Evolutionary conservation across 2,888 invertebrate species (phyloP).

Genomic region (Monopis laevigella): DNA sequence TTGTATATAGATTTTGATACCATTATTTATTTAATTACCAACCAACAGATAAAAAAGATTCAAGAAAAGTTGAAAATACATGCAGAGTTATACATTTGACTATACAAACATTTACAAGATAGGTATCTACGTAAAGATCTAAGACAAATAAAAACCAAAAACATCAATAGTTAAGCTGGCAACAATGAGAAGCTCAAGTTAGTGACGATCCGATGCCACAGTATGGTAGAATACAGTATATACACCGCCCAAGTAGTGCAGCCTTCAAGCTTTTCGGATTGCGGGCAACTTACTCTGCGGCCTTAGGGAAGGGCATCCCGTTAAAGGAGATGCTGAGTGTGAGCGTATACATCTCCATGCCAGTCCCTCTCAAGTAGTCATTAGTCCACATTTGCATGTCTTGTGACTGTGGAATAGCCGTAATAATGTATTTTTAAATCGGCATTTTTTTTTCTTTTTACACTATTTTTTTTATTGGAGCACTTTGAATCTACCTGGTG

Average conservation of each 20-base stretch:
- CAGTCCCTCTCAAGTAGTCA: conserved; percentile 99
- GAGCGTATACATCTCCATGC: conserved; percentile 99
- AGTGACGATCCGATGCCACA: conserved; percentile 7
- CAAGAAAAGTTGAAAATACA: too few relatives aligned
- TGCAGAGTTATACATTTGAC: too few relatives aligned
- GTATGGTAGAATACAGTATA: conserved; percentile 4
- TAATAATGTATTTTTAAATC: background rate
- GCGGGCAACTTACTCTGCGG: conserved; percentile 94
- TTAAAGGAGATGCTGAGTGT: conserved; percentile 97
- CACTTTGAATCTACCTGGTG: too few relatives aligned
- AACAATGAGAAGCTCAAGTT: conserved; percentile 7
- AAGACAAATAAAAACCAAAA: too few relatives aligned
- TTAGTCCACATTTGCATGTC: conserved; percentile 99
- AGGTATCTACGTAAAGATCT: too few relatives aligned
- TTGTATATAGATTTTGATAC: too few relatives aligned
- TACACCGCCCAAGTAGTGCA: conserved; percentile 18
- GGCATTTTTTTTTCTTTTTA: too few relatives aligned
- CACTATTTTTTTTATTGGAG: too few relatives aligned
- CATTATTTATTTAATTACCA: too few relatives aligned
- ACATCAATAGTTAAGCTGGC: too few relatives aligned
- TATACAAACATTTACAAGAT: too few relatives aligned
- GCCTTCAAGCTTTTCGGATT: conserved; percentile 44
- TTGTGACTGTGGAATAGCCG: conserved; percentile 75
- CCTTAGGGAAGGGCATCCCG: conserved; percentile 97
- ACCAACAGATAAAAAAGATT: too few relatives aligned